phyloP scores from a whole-genome alignment of 2,113 vertebrate genomes.

The Saccopteryx bilineata region DNA sequence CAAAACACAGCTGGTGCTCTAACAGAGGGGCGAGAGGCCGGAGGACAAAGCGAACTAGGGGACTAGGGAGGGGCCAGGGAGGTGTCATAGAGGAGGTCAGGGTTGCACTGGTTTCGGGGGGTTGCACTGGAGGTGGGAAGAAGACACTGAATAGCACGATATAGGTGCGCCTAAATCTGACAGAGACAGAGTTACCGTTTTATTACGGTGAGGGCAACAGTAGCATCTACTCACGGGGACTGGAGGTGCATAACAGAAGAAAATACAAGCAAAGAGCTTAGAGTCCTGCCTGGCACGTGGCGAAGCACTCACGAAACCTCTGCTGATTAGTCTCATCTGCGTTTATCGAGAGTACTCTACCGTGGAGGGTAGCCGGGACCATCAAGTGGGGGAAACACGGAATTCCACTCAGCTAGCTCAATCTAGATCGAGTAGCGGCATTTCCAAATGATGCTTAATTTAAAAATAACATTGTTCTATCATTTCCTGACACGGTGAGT shows the following conservation, averaged over 20 bases:
- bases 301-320: background rate
- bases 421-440: background rate
- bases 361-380: background rate
- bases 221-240: background rate
- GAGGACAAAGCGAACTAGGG: background rate
- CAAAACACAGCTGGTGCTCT: background rate
- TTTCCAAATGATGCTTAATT: background rate
- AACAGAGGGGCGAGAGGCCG: background rate
- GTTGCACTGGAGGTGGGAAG: background rate
- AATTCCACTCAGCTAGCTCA: background rate
- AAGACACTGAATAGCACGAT: background rate
- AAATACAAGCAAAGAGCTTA: background rate
- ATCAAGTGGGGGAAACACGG: background rate
- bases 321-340: background rate
- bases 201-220: background rate
- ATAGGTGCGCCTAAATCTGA: background rate
- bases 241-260: background rate
- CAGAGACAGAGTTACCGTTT: background rate
- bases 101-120: background rate
- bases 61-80: background rate
- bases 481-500: background rate
- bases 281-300: background rate
- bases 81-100: background rate
- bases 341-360: rapidly evolving
- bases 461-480: background rate